These are phyloP conservation scores for Microctonus hyperodae DNA, from an alignment of 2,888 invertebrate genomes.

Conservation along the genomic window DNA sequence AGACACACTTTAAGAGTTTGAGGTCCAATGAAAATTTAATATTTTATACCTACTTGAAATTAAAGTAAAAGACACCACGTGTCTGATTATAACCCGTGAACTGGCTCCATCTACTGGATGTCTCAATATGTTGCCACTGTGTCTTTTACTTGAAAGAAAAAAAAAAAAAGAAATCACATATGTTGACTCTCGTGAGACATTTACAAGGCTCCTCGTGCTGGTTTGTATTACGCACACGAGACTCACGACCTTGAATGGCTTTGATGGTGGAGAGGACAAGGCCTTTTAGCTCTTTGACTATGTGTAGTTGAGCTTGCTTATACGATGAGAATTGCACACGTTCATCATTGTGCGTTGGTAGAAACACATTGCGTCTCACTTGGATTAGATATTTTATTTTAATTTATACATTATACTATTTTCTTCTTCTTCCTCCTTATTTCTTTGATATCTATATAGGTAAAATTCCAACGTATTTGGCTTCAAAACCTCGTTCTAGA, in stretches of 20 bases:
- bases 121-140: not conserved
- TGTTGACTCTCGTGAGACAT: not conserved
- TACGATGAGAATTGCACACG: not conserved
- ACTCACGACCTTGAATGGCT: slow-evolving; percentile 57
- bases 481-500: slow-evolving; percentile 20
- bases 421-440: not conserved
- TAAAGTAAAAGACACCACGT: not conserved
- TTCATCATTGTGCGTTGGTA: not conserved
- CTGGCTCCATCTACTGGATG: slow-evolving; percentile 29
- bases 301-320: not conserved
- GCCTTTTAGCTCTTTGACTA: slow-evolving; percentile 37
- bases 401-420: not conserved
- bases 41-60: not conserved
- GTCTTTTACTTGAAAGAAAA: not conserved
- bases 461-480: slow-evolving; percentile 10
- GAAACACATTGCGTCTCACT: not conserved
- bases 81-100: slow-evolving; percentile 3
- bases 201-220: slow-evolving; percentile 6
- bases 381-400: not conserved
- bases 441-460: not conserved
- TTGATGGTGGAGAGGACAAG: slow-evolving; percentile 49
- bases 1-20: not conserved
- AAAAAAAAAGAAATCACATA: too few relatives aligned
- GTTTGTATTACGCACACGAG: slow-evolving; percentile 14
- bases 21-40: slow-evolving; percentile 1